phyloP scores from a whole-genome alignment of 1,140 invertebrate genomes.

The Aphis gossypii region DNA sequence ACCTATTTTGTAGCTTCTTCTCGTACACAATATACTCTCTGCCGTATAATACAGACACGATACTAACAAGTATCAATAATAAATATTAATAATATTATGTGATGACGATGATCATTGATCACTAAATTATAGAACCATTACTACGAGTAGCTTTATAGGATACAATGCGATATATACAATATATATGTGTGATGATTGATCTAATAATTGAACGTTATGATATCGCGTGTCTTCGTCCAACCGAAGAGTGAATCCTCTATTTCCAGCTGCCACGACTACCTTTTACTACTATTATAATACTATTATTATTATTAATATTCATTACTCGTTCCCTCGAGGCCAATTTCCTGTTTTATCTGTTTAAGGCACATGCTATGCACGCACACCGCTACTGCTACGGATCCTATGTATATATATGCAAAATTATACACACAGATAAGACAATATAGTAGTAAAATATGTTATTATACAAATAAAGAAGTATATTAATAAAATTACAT shows the following conservation, averaged over 20 bases:
- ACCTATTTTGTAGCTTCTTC: not conserved
- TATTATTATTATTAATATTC: not conserved
- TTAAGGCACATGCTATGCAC: not conserved
- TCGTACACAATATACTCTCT: not conserved
- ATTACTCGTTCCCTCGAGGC: not conserved
- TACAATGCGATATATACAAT: too few species aligned
- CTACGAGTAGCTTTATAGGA: too few species aligned
- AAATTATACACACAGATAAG: not conserved
- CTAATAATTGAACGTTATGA: not conserved
- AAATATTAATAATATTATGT: not conserved
- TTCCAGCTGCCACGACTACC: not conserved
- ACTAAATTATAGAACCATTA: too few species aligned
- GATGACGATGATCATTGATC: not conserved
- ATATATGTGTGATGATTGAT: not conserved
- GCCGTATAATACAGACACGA: not conserved
- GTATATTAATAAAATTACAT: not conserved
- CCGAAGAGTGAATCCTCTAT: not conserved
- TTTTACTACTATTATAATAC: not conserved
- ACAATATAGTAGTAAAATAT: not conserved
- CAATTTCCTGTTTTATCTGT: constrained; percentile 15
- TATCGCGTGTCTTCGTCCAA: not conserved
- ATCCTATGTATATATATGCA: not conserved
- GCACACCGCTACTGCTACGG: not conserved
- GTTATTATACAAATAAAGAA: not conserved
- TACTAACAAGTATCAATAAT: not conserved